These are phyloP conservation scores for Agriotes lineatus DNA, from an alignment of 2,888 invertebrate species.

Conservation along the genomic window DNA sequence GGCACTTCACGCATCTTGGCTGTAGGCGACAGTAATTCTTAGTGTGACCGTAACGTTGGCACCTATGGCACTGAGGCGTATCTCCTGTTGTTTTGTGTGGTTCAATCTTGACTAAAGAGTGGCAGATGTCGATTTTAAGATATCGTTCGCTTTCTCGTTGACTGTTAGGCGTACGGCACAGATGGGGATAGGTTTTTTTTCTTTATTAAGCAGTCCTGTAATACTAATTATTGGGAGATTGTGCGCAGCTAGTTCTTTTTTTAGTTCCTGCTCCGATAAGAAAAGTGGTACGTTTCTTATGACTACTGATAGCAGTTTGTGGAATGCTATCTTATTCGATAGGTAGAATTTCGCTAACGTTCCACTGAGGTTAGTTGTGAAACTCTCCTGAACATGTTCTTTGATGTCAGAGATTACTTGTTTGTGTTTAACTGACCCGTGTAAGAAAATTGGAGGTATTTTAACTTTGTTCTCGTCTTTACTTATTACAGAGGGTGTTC, in stretches of 20 bases:
- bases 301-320: background rate
- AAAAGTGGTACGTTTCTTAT: background rate
- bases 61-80: background rate
- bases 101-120: background rate
- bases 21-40: background rate
- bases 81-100: background rate
- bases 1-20: background rate
- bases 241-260: background rate
- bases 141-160: background rate
- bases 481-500: no score
- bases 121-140: background rate
- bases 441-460: background rate
- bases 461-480: no score
- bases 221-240: slow-evolving; percentile 1
- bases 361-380: background rate
- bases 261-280: background rate
- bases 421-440: background rate
- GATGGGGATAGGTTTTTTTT: background rate
- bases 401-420: no score
- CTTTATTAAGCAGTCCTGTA: background rate
- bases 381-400: no score
- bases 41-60: background rate
- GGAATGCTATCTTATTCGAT: background rate
- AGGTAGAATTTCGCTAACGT: no score
- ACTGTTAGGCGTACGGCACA: background rate